Base-by-base conservation (phyloP, 2,113 vertebrate genomes). In the Proterorhinus semilunaris region DNA sequence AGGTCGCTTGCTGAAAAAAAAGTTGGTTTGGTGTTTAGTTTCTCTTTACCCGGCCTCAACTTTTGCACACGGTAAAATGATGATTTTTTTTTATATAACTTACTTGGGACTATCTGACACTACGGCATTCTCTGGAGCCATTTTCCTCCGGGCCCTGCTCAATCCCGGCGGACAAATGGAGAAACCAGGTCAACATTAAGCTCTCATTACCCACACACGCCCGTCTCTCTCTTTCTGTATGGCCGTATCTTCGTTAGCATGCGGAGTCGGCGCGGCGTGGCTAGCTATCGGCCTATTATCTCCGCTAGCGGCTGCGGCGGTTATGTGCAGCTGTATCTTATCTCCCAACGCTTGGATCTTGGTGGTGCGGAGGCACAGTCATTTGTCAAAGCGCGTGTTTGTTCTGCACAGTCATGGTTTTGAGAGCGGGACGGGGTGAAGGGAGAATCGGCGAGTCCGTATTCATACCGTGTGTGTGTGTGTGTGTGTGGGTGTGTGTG, bases 201-300 rank as follows among this genome's bases (percentile, higher is more conserved):
- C 87, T 86, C 72, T 72, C 84, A 81, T 80, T 74, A 74, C 66
- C 27, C 15, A 45, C 47, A 71, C 47, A 57, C 27, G 4, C 72
- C 61, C 0, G 53, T 67, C 66, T 71, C 51, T 48, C 76, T 79
- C 66, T 68, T 69, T 76, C 68, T 68, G 68, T 36, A 5, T 48
- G 13, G 27, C 4, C 10, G 62, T 44, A 8, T 65, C 59, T 80
- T 91, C 72, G 89, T 90, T 89, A 86, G 83, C 70, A 90, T 90
- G 52, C 65, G 36, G 86, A 57, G 69, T 57, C 9, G 64, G 21
- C 21, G 21, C 21, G 21, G 21, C 21, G 21, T 21, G 21, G 74
- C 50, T 69, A 77, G 78, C 82, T 80, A 68, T 82, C 84, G 65
- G 82, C 82, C 86, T 81, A 83, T 86, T 89, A 86, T 88, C 79